Evolutionary conservation across 2,113 vertebrate species (phyloP).

Genomic region (Dolichallabes microphthalmus): DNA sequence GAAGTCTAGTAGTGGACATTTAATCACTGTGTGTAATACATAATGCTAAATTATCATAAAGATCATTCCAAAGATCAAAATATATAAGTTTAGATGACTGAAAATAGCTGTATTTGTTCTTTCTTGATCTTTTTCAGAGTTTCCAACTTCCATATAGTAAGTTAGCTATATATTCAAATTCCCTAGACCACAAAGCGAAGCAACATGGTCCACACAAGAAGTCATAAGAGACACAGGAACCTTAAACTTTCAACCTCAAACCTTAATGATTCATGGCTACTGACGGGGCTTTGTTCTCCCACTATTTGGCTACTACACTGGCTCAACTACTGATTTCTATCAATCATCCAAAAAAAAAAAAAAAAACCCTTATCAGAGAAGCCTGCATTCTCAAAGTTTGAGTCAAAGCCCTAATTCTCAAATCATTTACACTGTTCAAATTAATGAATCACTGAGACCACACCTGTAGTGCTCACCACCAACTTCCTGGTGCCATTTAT

Average conservation of each 20-base stretch:
- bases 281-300: background rate
- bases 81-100: background rate
- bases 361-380: background rate
- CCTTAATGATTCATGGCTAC: background rate
- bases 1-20: background rate
- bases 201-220: background rate
- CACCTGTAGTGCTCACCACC: background rate
- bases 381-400: background rate
- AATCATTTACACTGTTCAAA: slow-evolving; percentile 26
- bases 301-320: background rate
- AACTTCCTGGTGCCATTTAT: slow-evolving; percentile 6
- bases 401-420: background rate
- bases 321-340: background rate
- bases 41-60: background rate
- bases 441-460: slow-evolving; percentile 4
- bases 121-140: background rate
- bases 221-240: background rate
- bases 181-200: background rate
- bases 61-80: background rate
- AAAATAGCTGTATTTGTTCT: background rate
- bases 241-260: background rate
- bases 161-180: background rate
- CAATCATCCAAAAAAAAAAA: background rate
- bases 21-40: background rate
- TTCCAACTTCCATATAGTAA: background rate